phyloP scores from a whole-genome alignment of 1,140 invertebrate species.

The Acromyrmex heyeri region DNA sequence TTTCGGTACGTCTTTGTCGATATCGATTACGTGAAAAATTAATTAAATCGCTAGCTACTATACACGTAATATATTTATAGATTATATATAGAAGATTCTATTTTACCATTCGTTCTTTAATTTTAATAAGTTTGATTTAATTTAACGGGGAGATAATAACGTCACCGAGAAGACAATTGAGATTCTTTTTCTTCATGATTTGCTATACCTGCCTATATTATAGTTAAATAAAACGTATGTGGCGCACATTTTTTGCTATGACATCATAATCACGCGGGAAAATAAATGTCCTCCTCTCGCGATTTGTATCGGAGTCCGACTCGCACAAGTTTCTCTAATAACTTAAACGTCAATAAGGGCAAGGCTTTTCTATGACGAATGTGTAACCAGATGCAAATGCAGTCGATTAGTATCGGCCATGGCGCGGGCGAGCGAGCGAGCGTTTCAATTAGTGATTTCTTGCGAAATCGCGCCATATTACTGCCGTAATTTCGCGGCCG shows the following conservation, averaged over 20 bases:
- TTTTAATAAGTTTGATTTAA: background rate
- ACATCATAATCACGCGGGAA: slow-evolving; percentile 38
- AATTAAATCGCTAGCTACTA: background rate
- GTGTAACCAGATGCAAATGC: slow-evolving; percentile 54
- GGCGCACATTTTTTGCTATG: background rate
- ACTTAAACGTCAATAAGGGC: slow-evolving; percentile 54
- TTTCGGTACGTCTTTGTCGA: background rate
- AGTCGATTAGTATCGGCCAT: slow-evolving; percentile 30
- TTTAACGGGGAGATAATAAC: background rate
- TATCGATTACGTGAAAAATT: background rate
- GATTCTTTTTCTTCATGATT: background rate
- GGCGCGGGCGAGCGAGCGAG: slow-evolving; percentile 10
- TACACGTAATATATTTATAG: too few species aligned
- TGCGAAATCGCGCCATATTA: slow-evolving; percentile 52
- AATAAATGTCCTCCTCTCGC: slow-evolving; percentile 45
- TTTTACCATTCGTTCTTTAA: background rate
- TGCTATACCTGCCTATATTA: background rate
- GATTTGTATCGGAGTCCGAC: slow-evolving; percentile 19
- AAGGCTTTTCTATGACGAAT: slow-evolving; percentile 59
- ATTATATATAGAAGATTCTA: background rate
- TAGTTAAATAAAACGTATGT: background rate
- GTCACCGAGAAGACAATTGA: background rate
- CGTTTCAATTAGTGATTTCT: slow-evolving; percentile 60
- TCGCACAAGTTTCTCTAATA: slow-evolving; percentile 46
- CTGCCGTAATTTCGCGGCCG: slow-evolving; percentile 30